Evolutionary conservation across 2,797 vertebrate genomes (phyloP).

Genomic region (Rhynchotus rufescens): DNA sequence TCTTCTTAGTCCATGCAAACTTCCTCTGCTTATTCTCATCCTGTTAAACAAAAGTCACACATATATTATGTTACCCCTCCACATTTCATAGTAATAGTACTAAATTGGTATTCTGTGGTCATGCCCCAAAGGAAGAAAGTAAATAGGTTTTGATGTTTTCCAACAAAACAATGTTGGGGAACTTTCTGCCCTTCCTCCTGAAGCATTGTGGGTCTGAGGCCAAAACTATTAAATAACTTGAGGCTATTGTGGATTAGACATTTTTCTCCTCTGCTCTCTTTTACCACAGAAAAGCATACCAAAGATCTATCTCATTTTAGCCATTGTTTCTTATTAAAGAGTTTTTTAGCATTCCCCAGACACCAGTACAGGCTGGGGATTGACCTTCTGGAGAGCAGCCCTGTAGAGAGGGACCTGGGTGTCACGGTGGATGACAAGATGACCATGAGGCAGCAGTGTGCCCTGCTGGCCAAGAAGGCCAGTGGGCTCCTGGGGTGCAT

Average conservation of each 20-base stretch:
- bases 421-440: no score
- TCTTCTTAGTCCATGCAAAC: not conserved
- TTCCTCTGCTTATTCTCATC: not conserved
- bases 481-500: no score
- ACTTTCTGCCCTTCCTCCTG: not conserved
- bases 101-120: not conserved
- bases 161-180: not conserved
- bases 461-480: no score
- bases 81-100: not conserved
- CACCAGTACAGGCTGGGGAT: no score
- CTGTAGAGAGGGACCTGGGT: no score
- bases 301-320: not conserved
- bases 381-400: no score
- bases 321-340: slow-evolving; percentile 18
- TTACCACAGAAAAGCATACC: not conserved
- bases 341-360: not conserved
- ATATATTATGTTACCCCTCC: not conserved
- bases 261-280: not conserved
- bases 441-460: no score
- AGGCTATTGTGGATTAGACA: not conserved
- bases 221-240: not conserved
- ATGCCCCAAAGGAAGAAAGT: not conserved
- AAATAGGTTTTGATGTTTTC: not conserved
- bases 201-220: not conserved
- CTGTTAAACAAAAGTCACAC: not conserved